These are phyloP conservation scores for Clupea harengus DNA, from an alignment of 2,113 vertebrate species.

Conservation along the genomic window DNA sequence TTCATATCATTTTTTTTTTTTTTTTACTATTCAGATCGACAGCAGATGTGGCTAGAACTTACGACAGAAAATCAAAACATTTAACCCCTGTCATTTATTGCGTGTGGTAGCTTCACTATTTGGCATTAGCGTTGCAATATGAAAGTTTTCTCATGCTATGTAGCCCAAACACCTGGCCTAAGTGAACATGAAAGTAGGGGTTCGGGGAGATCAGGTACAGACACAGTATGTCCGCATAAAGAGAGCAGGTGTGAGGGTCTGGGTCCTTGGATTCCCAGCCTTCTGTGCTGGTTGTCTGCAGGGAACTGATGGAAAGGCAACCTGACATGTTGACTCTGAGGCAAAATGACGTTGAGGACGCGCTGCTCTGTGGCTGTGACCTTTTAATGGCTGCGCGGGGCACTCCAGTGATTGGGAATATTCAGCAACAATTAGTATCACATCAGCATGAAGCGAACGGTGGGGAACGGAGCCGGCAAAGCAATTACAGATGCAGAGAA, in stretches of 20 bases:
- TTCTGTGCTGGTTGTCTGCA: not conserved
- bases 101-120: not conserved
- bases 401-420: constrained; percentile 64
- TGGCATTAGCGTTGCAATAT: not conserved
- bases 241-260: not conserved
- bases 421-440: constrained; percentile 69
- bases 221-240: not conserved
- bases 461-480: constrained; percentile 52
- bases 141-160: too few relatives aligned
- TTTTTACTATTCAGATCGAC: not conserved
- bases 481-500: constrained; percentile 62
- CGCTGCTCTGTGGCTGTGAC: constrained; percentile 51
- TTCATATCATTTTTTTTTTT: not conserved
- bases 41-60: not conserved
- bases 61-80: not conserved
- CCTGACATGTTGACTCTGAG: constrained; percentile 55
- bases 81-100: not conserved
- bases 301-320: constrained; percentile 15
- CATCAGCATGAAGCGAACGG: constrained; percentile 51
- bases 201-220: too few relatives aligned
- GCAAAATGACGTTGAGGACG: constrained; percentile 39
- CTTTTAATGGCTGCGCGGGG: constrained; percentile 60
- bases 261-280: not conserved
- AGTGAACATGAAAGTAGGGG: not conserved
- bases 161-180: too few relatives aligned